Conservation (phyloP, 2,888 invertebrate genomes). For the Adineta ricciae region DNA sequence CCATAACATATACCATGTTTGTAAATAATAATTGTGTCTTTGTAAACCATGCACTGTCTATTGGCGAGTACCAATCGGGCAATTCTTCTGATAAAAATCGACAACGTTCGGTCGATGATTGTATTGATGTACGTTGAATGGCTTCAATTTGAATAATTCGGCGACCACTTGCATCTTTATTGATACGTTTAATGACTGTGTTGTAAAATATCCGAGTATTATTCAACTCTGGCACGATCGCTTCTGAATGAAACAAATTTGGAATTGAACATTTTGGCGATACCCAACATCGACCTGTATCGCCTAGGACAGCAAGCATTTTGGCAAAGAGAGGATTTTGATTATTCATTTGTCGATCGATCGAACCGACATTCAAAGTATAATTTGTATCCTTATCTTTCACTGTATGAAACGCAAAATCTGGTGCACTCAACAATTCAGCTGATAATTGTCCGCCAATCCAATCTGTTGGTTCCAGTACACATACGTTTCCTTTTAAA, state of each 20-base stretch:
- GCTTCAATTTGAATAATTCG: conserved; percentile 26
- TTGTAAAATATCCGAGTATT: conserved; percentile 35
- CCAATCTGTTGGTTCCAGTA: conserved; percentile 37
- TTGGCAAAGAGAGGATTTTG: conserved; percentile 34
- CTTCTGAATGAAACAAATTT: conserved; percentile 33
- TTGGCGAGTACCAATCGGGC: conserved; percentile 35
- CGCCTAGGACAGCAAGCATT: conserved; percentile 35
- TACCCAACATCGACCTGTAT: conserved; percentile 36
- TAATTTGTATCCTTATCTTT: too few relatives aligned
- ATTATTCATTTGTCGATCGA: conserved; percentile 32
- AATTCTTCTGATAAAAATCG: conserved; percentile 29
- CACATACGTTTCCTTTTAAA: conserved; percentile 27
- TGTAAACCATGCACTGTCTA: conserved; percentile 32
- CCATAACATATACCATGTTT: conserved; percentile 32
- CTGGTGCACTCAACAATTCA: conserved; percentile 34
- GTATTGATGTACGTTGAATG: conserved; percentile 30
- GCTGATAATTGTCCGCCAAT: conserved; percentile 36
- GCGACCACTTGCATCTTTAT: background rate
- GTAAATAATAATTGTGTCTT: conserved; percentile 29
- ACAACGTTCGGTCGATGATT: conserved; percentile 25
- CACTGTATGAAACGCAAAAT: too few relatives aligned
- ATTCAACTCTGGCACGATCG: background rate
- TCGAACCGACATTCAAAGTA: conserved; percentile 34
- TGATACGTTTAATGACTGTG: conserved; percentile 35
- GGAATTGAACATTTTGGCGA: conserved; percentile 35